A percentile compares a stretch with the other conserved stretches of the same genome.
Evolutionary conservation across 2,113 vertebrate species (phyloP).

Genomic region (Tapirus terrestris): DNA sequence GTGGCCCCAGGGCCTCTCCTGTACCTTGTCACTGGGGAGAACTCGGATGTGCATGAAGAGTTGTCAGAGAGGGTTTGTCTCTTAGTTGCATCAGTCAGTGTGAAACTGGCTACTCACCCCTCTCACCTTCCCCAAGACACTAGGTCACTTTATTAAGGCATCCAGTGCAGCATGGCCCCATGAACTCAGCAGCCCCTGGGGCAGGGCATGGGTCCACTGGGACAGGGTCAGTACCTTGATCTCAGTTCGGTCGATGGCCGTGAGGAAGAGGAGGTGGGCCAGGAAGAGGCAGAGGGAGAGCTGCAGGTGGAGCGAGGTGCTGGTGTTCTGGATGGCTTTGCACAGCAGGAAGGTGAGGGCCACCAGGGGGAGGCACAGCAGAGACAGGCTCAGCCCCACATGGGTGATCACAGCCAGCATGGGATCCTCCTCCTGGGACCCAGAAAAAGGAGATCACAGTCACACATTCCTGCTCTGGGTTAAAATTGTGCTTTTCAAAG

Average conservation of each 20-base stretch:
- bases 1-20: neutral
- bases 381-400: constrained; percentile 62
- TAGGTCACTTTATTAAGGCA: neutral
- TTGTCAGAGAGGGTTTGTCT: neutral
- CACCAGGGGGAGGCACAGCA: constrained; percentile 73
- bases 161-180: neutral
- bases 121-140: neutral
- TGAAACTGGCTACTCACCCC: neutral
- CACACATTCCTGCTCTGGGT: neutral
- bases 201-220: neutral
- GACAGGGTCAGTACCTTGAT: constrained; percentile 12
- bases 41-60: neutral
- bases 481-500: neutral
- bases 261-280: constrained; percentile 75
- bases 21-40: neutral
- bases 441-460: neutral
- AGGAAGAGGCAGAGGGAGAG: constrained; percentile 81
- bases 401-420: neutral
- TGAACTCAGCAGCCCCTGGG: neutral
- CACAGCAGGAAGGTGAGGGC: constrained; percentile 80
- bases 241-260: constrained; percentile 12
- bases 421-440: neutral
- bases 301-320: constrained; percentile 76
- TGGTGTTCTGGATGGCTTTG: constrained; percentile 66
- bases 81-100: neutral